Conservation (phyloP, 2,888 invertebrate genomes). For the Megalurothrips usitatus region DNA sequence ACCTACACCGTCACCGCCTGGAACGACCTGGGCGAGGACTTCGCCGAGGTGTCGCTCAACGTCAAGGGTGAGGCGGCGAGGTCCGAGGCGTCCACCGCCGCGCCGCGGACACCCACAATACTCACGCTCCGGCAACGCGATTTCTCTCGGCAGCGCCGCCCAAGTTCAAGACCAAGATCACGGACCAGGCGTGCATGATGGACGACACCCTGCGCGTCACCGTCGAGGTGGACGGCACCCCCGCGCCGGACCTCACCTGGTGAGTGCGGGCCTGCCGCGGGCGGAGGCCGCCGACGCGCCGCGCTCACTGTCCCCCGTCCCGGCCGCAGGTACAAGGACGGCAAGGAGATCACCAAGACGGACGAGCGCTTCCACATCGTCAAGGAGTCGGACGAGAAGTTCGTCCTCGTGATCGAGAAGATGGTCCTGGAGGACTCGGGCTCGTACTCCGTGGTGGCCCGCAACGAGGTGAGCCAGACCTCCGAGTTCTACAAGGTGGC, state of each 20-base stretch:
- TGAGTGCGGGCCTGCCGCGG: slow-evolving; percentile 36
- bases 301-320: background rate
- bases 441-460: slow-evolving; percentile 79
- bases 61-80: slow-evolving; percentile 56
- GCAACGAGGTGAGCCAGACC: slow-evolving; percentile 83
- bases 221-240: slow-evolving; percentile 77
- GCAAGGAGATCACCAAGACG: slow-evolving; percentile 67
- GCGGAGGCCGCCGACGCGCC: too few species aligned
- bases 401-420: slow-evolving; percentile 65
- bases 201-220: slow-evolving; percentile 72
- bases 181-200: slow-evolving; percentile 66
- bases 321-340: slow-evolving; percentile 68
- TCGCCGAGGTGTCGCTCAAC: slow-evolving; percentile 65
- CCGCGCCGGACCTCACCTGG: slow-evolving; percentile 75
- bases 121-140: background rate
- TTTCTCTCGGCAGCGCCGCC: slow-evolving; percentile 60
- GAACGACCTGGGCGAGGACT: slow-evolving; percentile 78
- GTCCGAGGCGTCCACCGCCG: background rate
- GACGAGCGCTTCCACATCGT: slow-evolving; percentile 63
- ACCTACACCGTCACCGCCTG: slow-evolving; percentile 73
- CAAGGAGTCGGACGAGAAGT: slow-evolving; percentile 64
- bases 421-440: slow-evolving; percentile 75
- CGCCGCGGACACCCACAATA: too few species aligned
- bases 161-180: slow-evolving; percentile 74
- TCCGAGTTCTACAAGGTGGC: slow-evolving; percentile 86